phyloP scores from a whole-genome alignment of 2,888 invertebrate genomes.

The Pollenia labialis region DNA sequence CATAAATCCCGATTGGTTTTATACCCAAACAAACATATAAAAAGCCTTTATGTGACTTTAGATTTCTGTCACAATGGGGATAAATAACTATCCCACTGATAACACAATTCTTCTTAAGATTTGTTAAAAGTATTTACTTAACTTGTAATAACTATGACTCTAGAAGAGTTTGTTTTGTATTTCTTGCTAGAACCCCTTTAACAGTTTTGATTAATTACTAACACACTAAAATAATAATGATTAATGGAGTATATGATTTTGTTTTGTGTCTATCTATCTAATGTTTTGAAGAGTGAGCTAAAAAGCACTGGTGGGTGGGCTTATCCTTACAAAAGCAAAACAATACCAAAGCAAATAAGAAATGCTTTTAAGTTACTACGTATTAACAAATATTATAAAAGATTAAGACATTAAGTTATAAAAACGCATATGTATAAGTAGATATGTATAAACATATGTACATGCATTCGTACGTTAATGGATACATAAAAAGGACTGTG shows the following conservation, averaged over 20 bases:
- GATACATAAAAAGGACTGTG: neutral
- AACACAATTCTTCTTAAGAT: neutral
- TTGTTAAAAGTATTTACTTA: neutral
- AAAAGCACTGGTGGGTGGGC: constrained; percentile 14
- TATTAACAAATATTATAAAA: constrained; percentile 61
- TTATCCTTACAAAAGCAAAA: neutral
- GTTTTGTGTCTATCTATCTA: neutral
- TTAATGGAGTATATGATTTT: constrained; percentile 55
- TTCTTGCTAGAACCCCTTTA: constrained; percentile 3
- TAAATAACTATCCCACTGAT: neutral
- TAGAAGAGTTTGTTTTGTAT: neutral
- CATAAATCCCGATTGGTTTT: too few species aligned
- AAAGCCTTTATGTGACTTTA: neutral
- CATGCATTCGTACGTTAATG: too few species aligned
- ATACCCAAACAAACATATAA: neutral
- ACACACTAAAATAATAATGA: constrained; percentile 66
- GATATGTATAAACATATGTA: too few species aligned
- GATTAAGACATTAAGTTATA: constrained; percentile 50
- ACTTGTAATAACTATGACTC: neutral
- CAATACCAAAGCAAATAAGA: neutral
- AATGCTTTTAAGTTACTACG: constrained; percentile 37
- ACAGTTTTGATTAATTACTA: constrained; percentile 67
- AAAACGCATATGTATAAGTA: constrained; percentile 3
- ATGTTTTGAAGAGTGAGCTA: constrained; percentile 19
- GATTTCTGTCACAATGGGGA: neutral